Percentiles rank a stretch among this genome's conserved stretches.
These are phyloP conservation scores for Lasioglossum calceatum DNA, from an alignment of 2,888 invertebrate species.

Conservation along the genomic window DNA sequence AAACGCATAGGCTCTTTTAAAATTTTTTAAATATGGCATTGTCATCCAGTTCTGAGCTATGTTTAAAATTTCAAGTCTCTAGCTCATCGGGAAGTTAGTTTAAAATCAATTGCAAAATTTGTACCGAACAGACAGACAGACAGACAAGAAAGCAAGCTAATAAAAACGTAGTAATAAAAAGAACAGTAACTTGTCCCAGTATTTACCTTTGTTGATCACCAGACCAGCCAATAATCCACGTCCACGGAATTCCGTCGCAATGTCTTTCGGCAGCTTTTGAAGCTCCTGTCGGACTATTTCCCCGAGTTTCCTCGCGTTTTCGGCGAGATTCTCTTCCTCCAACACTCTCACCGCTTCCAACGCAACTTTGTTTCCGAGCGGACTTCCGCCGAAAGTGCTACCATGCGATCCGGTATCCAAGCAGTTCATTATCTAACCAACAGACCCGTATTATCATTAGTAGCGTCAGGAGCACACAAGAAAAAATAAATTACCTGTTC, in stretches of 20 bases:
- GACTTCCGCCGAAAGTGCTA: conserved; percentile 94
- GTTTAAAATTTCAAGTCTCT: too few species aligned
- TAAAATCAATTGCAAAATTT: too few species aligned
- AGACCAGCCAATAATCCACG: conserved; percentile 92
- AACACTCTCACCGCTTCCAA: conserved; percentile 90
- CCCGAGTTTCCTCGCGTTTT: conserved; percentile 90
- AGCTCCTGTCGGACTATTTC: conserved; percentile 88
- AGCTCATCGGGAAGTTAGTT: too few species aligned
- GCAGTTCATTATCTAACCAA: conserved; percentile 76
- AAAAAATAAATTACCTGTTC: conserved; percentile 86
- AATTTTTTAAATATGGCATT: too few species aligned
- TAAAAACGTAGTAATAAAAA: too few species aligned
- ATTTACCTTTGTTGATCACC: conserved; percentile 88
- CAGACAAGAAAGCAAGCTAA: too few species aligned
- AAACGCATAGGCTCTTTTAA: too few species aligned
- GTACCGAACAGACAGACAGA: too few species aligned
- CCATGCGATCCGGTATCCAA: conserved; percentile 88
- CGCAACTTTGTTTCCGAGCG: conserved; percentile 91
- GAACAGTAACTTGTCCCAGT: conserved; percentile 51
- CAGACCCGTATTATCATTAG: not conserved
- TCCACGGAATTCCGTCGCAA: conserved; percentile 89
- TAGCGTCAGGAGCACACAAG: not conserved
- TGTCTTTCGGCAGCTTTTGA: conserved; percentile 87
- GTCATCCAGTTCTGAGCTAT: too few species aligned
- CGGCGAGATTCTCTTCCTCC: conserved; percentile 90